A percentile compares a stretch with the other conserved stretches of the same genome.
Conservation (phyloP, 2,113 vertebrate genomes). For the Dromaius novaehollandiae region DNA sequence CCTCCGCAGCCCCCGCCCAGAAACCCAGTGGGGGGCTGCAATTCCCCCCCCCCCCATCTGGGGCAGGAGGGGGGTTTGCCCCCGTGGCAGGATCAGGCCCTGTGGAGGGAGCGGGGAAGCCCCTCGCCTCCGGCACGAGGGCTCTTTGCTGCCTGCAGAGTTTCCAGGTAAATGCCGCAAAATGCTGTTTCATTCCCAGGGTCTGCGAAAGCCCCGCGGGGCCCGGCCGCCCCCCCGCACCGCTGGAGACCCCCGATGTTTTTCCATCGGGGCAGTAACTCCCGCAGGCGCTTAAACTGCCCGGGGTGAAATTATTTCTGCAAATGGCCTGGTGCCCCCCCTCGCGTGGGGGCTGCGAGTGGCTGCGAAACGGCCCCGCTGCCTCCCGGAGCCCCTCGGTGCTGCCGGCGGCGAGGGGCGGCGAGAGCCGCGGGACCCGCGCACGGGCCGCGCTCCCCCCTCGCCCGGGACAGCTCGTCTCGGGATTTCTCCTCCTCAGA, state of each 20-base stretch:
- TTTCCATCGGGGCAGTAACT: background rate
- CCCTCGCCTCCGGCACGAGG: background rate
- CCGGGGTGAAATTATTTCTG: background rate
- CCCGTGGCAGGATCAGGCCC: background rate
- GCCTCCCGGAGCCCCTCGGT: background rate
- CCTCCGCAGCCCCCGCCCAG: rapidly evolving
- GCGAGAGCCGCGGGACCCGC: too few species aligned
- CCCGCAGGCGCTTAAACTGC: background rate
- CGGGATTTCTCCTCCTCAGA: background rate
- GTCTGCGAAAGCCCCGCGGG: background rate
- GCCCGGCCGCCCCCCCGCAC: background rate
- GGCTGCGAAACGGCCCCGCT: background rate
- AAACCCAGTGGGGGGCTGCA: rapidly evolving
- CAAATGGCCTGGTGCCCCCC: background rate
- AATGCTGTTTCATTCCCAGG: background rate
- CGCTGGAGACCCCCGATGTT: background rate
- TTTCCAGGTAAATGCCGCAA: background rate
- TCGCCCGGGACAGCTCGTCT: background rate
- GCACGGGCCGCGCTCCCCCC: background rate
- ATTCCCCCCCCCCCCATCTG: background rate
- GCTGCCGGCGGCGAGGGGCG: background rate
- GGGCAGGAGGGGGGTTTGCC: background rate
- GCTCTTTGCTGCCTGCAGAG: background rate
- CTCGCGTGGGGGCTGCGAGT: background rate
- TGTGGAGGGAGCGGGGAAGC: background rate